Evolutionary conservation across 2,113 vertebrate species (phyloP).

Genomic region (Paedocypris sp.): DNA sequence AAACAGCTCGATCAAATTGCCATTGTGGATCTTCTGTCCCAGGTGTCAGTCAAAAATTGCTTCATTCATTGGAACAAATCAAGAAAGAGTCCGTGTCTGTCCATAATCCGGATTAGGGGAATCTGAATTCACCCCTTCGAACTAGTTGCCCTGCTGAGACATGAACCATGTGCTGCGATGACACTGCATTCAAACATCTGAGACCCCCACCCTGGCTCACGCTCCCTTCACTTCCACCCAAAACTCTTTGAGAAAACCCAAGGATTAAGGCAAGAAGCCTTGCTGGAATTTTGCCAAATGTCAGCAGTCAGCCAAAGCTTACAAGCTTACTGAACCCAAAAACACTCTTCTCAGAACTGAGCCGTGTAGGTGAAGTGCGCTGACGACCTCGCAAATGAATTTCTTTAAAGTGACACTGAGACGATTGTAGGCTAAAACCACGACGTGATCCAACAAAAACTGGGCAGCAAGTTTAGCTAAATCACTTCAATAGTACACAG

Average conservation of each 20-base stretch:
- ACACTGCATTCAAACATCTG: neutral
- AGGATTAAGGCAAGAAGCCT: slow-evolving; percentile 4
- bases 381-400: neutral
- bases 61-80: neutral
- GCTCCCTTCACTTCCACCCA: neutral
- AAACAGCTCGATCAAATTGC: neutral
- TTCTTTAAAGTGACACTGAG: neutral
- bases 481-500: neutral
- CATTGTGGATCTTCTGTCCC: neutral
- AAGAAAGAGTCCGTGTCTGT: neutral
- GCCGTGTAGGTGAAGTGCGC: neutral
- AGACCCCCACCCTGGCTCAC: neutral
- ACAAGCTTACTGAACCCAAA: slow-evolving; percentile 3
- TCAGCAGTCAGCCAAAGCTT: slow-evolving; percentile 5
- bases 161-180: slow-evolving; percentile 17
- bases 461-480: neutral
- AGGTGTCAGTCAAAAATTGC: neutral
- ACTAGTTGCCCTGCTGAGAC: slow-evolving; percentile 4
- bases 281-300: neutral
- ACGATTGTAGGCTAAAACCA: too few species aligned
- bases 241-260: neutral
- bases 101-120: neutral
- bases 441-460: too few species aligned
- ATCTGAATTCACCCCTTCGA: slow-evolving; percentile 1
- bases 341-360: neutral